Percentiles rank a stretch among this genome's conserved stretches.
phyloP scores from a whole-genome alignment of 2,888 invertebrate species.

The Callosobruchus maculatus region DNA sequence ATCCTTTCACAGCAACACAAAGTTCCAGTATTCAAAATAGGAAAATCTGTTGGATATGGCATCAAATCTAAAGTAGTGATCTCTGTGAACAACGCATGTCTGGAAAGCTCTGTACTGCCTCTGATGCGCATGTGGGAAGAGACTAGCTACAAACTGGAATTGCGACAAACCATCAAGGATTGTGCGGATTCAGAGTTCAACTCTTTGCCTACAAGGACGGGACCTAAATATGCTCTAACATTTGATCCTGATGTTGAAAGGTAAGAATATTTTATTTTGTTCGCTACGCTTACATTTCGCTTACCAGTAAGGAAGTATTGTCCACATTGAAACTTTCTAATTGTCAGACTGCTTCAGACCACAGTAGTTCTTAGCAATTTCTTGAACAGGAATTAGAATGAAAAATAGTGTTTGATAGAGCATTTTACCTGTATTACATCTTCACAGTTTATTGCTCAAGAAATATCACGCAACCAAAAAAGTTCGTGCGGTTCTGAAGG shows the following conservation, averaged over 20 bases:
- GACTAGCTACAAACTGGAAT: conserved; percentile 87
- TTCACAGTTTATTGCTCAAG: no score
- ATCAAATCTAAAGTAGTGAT: conserved; percentile 60
- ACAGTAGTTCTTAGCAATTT: no score
- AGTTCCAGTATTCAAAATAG: conserved; percentile 66
- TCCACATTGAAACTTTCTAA: no score
- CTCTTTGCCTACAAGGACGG: conserved; percentile 63
- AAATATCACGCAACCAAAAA: no score
- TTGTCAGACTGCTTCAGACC: no score
- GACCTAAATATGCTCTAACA: conserved; percentile 67
- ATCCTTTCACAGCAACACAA: conserved; percentile 43
- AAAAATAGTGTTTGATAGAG: no score
- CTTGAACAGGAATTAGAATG: no score
- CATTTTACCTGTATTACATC: no score
- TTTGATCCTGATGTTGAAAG: conserved; percentile 63
- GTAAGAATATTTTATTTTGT: no score
- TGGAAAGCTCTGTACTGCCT: conserved; percentile 62
- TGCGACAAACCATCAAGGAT: conserved; percentile 73
- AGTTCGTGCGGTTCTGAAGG: no score
- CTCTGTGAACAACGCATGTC: conserved; percentile 58
- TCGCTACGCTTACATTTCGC: no score
- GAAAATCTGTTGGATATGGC: conserved; percentile 63
- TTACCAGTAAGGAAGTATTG: no score
- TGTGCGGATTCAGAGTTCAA: conserved; percentile 79
- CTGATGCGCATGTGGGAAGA: conserved; percentile 91